Evolutionary conservation across 1,140 invertebrate species (phyloP).

Genomic region (Scaptodrosophila lebanonensis): DNA sequence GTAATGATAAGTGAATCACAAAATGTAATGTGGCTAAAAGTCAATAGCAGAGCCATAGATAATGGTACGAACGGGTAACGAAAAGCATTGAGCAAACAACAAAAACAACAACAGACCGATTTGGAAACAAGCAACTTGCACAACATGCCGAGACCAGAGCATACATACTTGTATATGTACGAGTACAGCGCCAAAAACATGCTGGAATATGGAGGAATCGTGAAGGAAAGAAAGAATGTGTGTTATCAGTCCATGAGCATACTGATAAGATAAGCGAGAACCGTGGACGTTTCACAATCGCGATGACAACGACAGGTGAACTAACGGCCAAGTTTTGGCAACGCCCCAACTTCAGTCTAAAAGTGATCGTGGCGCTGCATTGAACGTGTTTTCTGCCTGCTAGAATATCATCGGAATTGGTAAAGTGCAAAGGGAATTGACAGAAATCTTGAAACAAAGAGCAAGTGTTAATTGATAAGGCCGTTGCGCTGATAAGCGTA

Average conservation of each 20-base stretch:
- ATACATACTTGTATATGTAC: too few species aligned
- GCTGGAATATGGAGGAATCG: too few species aligned
- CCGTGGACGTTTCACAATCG: slow-evolving; percentile 62
- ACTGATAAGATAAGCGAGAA: slow-evolving; percentile 48
- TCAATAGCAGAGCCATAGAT: slow-evolving; percentile 40
- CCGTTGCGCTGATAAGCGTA: slow-evolving; percentile 9
- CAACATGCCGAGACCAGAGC: slow-evolving; percentile 36
- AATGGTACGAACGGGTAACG: neutral
- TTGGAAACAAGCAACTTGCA: slow-evolving; percentile 49
- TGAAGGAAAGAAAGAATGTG: slow-evolving; percentile 48
- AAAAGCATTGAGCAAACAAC: slow-evolving; percentile 42
- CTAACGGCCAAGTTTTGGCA: slow-evolving; percentile 42
- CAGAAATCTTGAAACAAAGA: slow-evolving; percentile 33
- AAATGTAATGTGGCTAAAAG: slow-evolving; percentile 33
- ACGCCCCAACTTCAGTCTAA: slow-evolving; percentile 71
- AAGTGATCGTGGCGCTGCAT: slow-evolving; percentile 57
- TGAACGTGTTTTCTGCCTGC: slow-evolving; percentile 65
- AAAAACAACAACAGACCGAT: too few species aligned
- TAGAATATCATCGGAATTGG: slow-evolving; percentile 34
- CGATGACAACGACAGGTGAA: slow-evolving; percentile 49
- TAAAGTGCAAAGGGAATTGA: slow-evolving; percentile 17
- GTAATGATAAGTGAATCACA: slow-evolving; percentile 63
- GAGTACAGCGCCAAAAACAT: slow-evolving; percentile 15
- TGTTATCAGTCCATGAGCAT: slow-evolving; percentile 47
- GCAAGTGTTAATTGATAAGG: neutral